Evolutionary conservation across 2,888 invertebrate species (phyloP), one percentile per base, ranked within the genome.

Genomic region (Orthosia cruda): DNA sequence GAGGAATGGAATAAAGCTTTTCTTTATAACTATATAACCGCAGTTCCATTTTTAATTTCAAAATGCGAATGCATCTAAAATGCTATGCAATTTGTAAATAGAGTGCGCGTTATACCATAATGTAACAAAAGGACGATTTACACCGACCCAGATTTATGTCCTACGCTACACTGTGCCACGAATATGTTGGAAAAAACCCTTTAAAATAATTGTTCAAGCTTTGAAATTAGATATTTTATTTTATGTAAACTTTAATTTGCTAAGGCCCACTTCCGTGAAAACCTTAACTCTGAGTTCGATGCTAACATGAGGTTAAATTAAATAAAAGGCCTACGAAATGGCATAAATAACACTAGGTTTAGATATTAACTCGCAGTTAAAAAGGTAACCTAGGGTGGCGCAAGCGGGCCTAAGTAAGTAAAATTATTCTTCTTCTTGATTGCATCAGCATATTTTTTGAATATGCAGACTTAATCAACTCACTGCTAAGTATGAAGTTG

Each of bases 91-190:
- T 63, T 67, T 76, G 52, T 78, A 45, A 74, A 80, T 63, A 67
- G 45, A 50, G 61, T 47, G 47, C 79, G 55, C 72, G 26, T 80
- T 52, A 73, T 57, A 73, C 16, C 62, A 15, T 4, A 74, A 13
- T 49, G 45, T 49, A 50, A 80, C 58, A 78, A 74, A 80, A 64
- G 54, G 23, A 64, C 50, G 57, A 16, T 54, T 80, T n/a, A 63
- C 80, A 80, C 63, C 20, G 20, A 55, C 58, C n/a, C n/a, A 64
- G 74, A 74, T 78, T 78, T 80, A 78, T 80, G 59, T 67, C 80
- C 26, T 54, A 58, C 57, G 45, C 45, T 40, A 58, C 80, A 63
- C 9, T 78, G 64, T 45, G 45, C 54, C 40, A 20, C 18, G 54
- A 55, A 59, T 70, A 59, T 64, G 79, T 77, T 78, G 40, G 23